These are phyloP conservation scores for Acleris laterana DNA, from an alignment of 2,888 invertebrate species.

Conservation along the genomic window DNA sequence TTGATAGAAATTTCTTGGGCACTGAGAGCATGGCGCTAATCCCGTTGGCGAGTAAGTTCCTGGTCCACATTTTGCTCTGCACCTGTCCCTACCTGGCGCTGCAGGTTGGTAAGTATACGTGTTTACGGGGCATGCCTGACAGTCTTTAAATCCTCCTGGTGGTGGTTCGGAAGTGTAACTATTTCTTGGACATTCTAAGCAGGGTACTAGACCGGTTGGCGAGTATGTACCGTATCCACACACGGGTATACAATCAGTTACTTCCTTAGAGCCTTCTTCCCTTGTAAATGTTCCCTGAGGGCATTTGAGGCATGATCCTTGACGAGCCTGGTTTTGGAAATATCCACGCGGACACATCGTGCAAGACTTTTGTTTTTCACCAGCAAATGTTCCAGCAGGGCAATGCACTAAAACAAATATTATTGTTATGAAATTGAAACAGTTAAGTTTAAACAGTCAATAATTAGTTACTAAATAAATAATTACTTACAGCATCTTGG, in stretches of 20 bases:
- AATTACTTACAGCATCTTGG: conserved; percentile 94
- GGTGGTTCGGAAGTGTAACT: conserved; percentile 95
- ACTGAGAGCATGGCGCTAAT: conserved; percentile 95
- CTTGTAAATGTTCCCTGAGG: conserved; percentile 96
- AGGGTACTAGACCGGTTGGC: conserved; percentile 96
- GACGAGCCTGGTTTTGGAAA: conserved; percentile 96
- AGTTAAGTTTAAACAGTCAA: not conserved
- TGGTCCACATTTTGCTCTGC: conserved; percentile 94
- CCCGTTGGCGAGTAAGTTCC: conserved; percentile 97
- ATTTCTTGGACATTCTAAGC: conserved; percentile 96
- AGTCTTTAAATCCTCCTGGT: conserved; percentile 95
- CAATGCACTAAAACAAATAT: conserved; percentile 90
- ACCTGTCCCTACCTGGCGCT: conserved; percentile 92
- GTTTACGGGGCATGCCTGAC: conserved; percentile 95
- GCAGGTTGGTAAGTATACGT: conserved; percentile 96
- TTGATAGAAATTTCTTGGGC: conserved; percentile 97
- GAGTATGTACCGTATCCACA: conserved; percentile 98
- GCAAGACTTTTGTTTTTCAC: conserved; percentile 95
- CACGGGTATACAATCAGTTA: conserved; percentile 95
- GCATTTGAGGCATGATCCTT: conserved; percentile 95
- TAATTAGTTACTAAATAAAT: not conserved
- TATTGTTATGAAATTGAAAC: not conserved
- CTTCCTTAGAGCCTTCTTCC: conserved; percentile 94
- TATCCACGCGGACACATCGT: conserved; percentile 95
- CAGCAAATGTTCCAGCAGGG: conserved; percentile 97